A percentile compares a stretch with the other conserved stretches of the same genome.
phyloP scores from a whole-genome alignment of 2,797 vertebrate species.

The Anguilla pacifica region DNA sequence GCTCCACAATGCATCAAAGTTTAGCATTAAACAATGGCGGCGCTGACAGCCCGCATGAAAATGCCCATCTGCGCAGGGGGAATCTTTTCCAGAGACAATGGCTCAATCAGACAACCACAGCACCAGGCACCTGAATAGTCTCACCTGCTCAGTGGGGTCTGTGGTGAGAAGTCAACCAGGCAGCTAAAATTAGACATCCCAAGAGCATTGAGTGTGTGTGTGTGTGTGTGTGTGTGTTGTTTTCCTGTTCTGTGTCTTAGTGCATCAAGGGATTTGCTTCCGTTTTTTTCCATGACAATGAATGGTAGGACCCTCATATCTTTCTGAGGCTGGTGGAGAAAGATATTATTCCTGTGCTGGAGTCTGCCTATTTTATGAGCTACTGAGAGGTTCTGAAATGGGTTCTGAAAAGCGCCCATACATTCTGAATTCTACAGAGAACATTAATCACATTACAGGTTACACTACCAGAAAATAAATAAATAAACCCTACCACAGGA shows the following conservation, averaged over 20 bases:
- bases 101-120: slow-evolving; percentile 49
- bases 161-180: slow-evolving; percentile 51
- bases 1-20: slow-evolving; percentile 68
- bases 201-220: slow-evolving; percentile 29
- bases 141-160: slow-evolving; percentile 64
- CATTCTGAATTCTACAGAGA: neutral
- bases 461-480: neutral
- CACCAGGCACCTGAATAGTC: slow-evolving; percentile 27
- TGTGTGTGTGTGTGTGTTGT: slow-evolving; percentile 45
- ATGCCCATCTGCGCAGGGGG: slow-evolving; percentile 40
- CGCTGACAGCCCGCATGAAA: slow-evolving; percentile 68
- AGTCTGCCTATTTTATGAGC: neutral
- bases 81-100: slow-evolving; percentile 56
- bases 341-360: slow-evolving; percentile 55
- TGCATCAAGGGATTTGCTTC: slow-evolving; percentile 46
- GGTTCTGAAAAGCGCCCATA: neutral
- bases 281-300: slow-evolving; percentile 52
- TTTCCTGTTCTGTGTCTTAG: slow-evolving; percentile 54
- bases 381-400: neutral
- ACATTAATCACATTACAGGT: neutral
- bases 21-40: slow-evolving; percentile 67
- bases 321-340: slow-evolving; percentile 48
- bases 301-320: slow-evolving; percentile 56
- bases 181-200: slow-evolving; percentile 53
- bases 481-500: neutral